These are phyloP conservation scores for Andrena marginata DNA, from an alignment of 2,888 invertebrate species.

Conservation along the genomic window DNA sequence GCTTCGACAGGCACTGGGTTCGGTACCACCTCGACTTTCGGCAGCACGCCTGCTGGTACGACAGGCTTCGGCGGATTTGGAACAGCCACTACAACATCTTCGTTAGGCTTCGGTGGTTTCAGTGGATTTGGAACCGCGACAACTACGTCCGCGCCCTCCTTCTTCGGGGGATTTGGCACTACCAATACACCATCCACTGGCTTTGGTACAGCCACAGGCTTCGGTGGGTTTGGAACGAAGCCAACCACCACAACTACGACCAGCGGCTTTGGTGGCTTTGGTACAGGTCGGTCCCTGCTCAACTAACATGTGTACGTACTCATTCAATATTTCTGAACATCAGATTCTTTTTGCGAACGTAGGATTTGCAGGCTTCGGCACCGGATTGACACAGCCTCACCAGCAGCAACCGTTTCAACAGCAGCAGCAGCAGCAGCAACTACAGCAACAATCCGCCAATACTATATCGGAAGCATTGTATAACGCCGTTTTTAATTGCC, in stretches of 20 bases:
- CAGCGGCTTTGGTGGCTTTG: slow-evolving; percentile 85
- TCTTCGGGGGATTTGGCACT: slow-evolving; percentile 87
- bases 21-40: slow-evolving; percentile 86
- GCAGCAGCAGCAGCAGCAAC: slow-evolving; percentile 84
- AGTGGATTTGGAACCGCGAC: slow-evolving; percentile 80
- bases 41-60: slow-evolving; percentile 80
- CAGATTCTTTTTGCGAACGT: slow-evolving; percentile 49
- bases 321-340: background rate
- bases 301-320: background rate
- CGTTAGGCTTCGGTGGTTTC: slow-evolving; percentile 79
- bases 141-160: slow-evolving; percentile 81
- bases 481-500: slow-evolving; percentile 91
- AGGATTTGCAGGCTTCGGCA: slow-evolving; percentile 78
- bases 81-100: slow-evolving; percentile 78
- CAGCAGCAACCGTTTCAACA: slow-evolving; percentile 75
- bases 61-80: slow-evolving; percentile 75
- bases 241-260: slow-evolving; percentile 84
- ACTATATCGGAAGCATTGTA: slow-evolving; percentile 89
- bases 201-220: slow-evolving; percentile 82
- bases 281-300: slow-evolving; percentile 64
- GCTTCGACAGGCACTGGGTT: slow-evolving; percentile 81
- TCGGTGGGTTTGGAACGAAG: slow-evolving; percentile 86
- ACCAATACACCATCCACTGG: slow-evolving; percentile 84
- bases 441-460: slow-evolving; percentile 86
- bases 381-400: slow-evolving; percentile 72